These are phyloP conservation scores for Garrulus glandarius DNA, from an alignment of 2,797 vertebrate species.

Conservation along the genomic window DNA sequence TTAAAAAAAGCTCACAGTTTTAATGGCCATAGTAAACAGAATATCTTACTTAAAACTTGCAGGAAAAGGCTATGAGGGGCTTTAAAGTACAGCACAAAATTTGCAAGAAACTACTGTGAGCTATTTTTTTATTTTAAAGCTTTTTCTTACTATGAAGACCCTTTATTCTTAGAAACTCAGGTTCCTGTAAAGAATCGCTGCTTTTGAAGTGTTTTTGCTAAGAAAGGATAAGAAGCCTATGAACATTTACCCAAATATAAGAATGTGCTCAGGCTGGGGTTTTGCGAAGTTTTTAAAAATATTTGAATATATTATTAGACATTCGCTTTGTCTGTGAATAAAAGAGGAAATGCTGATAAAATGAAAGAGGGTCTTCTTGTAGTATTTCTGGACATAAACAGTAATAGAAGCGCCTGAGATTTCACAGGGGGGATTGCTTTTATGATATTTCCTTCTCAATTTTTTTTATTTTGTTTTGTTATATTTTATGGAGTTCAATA, in stretches of 20 bases:
- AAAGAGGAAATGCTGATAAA: not conserved
- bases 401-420: not conserved
- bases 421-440: not conserved
- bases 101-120: not conserved
- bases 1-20: not conserved
- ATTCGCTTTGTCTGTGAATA: not conserved
- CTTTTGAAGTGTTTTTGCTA: not conserved
- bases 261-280: not conserved
- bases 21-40: not conserved
- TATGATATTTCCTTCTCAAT: not conserved
- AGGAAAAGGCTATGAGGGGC: not conserved
- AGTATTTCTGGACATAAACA: not conserved
- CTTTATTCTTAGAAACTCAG: not conserved
- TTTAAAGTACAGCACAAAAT: not conserved
- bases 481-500: not conserved
- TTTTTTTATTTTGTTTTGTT: not conserved
- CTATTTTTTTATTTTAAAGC: not conserved
- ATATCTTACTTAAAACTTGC: not conserved
- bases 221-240: not conserved
- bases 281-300: not conserved
- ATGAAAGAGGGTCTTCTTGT: not conserved
- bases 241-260: not conserved
- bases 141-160: not conserved
- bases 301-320: not conserved
- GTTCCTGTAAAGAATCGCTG: not conserved